Evolutionary conservation across 2,797 vertebrate species (phyloP), one percentile per base, ranked within the genome.

Genomic region (Octomys mimax): DNA sequence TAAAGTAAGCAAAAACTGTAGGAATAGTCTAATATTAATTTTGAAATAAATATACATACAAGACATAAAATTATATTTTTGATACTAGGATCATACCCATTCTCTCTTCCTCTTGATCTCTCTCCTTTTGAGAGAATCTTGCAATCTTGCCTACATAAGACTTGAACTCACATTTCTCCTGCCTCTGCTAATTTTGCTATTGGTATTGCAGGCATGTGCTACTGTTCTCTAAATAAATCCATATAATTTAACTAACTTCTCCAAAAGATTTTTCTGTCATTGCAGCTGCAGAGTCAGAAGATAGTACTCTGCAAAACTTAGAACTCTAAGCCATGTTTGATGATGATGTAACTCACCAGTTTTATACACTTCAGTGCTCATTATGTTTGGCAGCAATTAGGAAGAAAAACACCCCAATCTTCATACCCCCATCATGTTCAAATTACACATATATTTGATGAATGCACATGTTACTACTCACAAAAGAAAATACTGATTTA

Each of bases 371-470:
- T 96, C 89, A 78, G 85, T 92, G 79, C 81, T 97, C 87, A 90
- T 95, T 93, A 82, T 92, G 42, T 95, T 95, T 94, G 78, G 81
- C 88, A 77, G 57, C 64, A 96, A 92, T 92, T 87, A 90, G 75
- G 24, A 77, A 71, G 42, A 68, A 90, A 92, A 73, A 83, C 81
- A 54, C 81, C 68, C 71, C 59, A 93, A 87, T 95, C 82, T 90
- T 86, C 68, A 70, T 82, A 73, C 90, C 33, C 85, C 42, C 66
- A 90, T 94, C 70, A 75, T 79, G 85, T 92, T 91, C 86, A 90
- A 93, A 95, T 91, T 88, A 68, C 36, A 93, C 19, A 78, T 78
- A 83, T 24, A 85, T 57, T 85, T 90, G 71, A 93, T 95, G 87
- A 92, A 92, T 39, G 80, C n/a, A 87, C 64, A 83, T 64, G 33